Evolutionary conservation across 2,113 vertebrate species (phyloP).

Genomic region (Psilopsiagon aurifrons): DNA sequence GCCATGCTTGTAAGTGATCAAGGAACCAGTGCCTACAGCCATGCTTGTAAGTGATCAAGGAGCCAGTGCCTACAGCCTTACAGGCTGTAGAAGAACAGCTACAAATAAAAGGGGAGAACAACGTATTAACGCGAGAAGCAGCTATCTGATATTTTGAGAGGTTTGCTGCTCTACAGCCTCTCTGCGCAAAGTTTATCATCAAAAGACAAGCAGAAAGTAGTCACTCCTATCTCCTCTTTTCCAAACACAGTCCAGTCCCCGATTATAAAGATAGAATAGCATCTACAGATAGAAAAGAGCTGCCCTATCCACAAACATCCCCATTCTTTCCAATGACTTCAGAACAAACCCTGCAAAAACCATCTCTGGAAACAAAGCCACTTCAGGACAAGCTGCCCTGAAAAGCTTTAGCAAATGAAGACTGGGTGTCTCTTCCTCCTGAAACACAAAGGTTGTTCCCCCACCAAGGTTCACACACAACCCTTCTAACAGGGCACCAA

Average conservation of each 20-base stretch:
- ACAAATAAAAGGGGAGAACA: neutral
- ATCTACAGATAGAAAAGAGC: neutral
- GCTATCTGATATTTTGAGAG: neutral
- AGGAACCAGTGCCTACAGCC: too few species aligned
- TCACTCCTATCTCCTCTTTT: neutral
- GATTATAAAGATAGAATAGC: neutral
- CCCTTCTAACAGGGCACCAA: neutral
- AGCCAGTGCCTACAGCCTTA: neutral
- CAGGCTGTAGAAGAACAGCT: neutral
- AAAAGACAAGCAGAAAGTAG: neutral
- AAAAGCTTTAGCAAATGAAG: neutral
- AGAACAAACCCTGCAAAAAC: neutral
- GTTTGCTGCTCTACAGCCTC: neutral
- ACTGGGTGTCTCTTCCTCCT: neutral
- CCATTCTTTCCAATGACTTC: neutral
- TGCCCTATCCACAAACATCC: neutral
- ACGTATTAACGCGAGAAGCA: neutral
- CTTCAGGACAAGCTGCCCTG: neutral
- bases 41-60: neutral
- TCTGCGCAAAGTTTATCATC: neutral
- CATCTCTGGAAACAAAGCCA: neutral
- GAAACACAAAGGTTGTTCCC: neutral
- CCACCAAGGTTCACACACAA: neutral
- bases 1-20: neutral
- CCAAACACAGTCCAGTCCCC: neutral